Conservation (phyloP, 1,140 invertebrate genomes). For the Diploscapter pachys region DNA sequence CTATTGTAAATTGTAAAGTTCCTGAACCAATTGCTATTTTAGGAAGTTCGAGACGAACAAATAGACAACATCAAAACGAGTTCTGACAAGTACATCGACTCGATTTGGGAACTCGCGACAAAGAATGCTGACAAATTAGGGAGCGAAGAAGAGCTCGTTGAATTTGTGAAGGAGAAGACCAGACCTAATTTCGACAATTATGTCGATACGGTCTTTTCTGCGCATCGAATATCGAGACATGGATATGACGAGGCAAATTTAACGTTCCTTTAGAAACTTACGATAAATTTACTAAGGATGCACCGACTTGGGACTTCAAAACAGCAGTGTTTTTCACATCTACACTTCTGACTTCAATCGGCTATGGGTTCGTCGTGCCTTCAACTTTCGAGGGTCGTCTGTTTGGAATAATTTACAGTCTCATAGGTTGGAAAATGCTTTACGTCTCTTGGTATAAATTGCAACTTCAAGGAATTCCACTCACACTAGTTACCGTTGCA, state of each 20-base stretch:
- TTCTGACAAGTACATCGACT: conserved; percentile 44
- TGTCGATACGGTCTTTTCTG: conserved; percentile 51
- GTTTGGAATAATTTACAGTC: conserved; percentile 56
- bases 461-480: conserved; percentile 46
- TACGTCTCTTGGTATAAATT: neutral
- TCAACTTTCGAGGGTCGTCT: conserved; percentile 50
- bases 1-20: neutral
- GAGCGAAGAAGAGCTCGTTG: conserved; percentile 22
- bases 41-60: conserved; percentile 33
- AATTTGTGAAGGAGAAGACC: conserved; percentile 12
- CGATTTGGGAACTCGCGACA: conserved; percentile 40
- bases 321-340: conserved; percentile 57
- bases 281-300: conserved; percentile 17
- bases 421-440: conserved; percentile 42
- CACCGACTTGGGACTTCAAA: conserved; percentile 52
- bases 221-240: conserved; percentile 48
- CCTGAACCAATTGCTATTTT: conserved; percentile 8
- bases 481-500: conserved; percentile 57
- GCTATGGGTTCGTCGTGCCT: conserved; percentile 57
- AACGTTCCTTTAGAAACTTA: neutral
- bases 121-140: conserved; percentile 21
- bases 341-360: conserved; percentile 58
- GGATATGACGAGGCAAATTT: conserved; percentile 51
- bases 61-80: conserved; percentile 42
- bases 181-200: conserved; percentile 35